Conservation (phyloP, 2,797 vertebrate species). For the Peromyscus attwateri region DNA sequence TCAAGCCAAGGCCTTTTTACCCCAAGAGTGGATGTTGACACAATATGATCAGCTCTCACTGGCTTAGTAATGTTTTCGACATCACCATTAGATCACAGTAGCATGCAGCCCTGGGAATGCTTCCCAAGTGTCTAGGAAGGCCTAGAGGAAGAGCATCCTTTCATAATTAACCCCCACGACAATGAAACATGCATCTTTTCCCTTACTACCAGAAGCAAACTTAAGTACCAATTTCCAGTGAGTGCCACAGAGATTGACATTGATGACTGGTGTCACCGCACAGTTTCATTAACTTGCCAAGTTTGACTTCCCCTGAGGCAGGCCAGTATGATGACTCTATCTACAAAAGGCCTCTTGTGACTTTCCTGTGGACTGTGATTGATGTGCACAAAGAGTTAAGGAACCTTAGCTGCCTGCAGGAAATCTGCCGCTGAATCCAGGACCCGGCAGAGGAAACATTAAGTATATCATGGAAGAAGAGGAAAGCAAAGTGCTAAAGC, state of each 20-base stretch:
- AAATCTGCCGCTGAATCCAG: conserved; percentile 86
- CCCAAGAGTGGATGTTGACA: neutral
- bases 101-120: neutral
- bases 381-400: conserved; percentile 77
- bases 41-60: neutral
- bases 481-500: conserved; percentile 90
- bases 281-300: neutral
- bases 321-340: neutral
- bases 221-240: conserved; percentile 50
- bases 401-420: conserved; percentile 85
- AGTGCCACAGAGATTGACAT: neutral
- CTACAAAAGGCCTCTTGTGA: neutral
- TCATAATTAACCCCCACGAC: neutral
- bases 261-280: neutral
- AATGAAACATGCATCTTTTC: conserved; percentile 26
- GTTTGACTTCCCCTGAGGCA: conserved; percentile 11
- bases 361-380: neutral
- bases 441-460: conserved; percentile 87
- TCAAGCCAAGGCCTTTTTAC: neutral
- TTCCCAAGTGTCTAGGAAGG: conserved; percentile 52
- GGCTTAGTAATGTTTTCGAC: conserved; percentile 51
- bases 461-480: conserved; percentile 89
- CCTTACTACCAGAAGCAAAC: conserved; percentile 23
- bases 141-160: conserved; percentile 66
- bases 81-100: conserved; percentile 27